phyloP scores from a whole-genome alignment of 2,888 invertebrate species.

The Ernsta delagoae region DNA sequence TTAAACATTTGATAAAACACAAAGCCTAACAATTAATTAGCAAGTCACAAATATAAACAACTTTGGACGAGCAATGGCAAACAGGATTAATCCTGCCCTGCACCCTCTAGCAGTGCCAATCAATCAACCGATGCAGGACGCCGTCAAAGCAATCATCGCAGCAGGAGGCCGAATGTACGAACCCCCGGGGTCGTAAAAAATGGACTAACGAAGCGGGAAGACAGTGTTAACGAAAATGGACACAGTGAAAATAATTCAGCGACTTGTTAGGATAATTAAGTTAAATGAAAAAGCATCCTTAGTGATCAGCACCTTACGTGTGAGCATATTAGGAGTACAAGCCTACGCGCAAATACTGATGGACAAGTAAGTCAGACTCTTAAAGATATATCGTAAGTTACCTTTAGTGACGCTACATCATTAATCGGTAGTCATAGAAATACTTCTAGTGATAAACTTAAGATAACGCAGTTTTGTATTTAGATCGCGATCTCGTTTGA shows the following conservation, averaged over 20 bases:
- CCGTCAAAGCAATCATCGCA: constrained; percentile 48
- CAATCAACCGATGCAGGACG: constrained; percentile 44
- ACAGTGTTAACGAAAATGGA: constrained; percentile 34
- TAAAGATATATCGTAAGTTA: too few species aligned
- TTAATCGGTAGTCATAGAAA: too few species aligned
- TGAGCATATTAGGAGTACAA: too few species aligned
- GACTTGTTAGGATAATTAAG: constrained; percentile 30
- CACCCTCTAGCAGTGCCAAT: constrained; percentile 41
- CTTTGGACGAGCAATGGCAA: constrained; percentile 26
- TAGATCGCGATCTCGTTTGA: too few species aligned
- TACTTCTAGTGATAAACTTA: too few species aligned
- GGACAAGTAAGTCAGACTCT: too few species aligned
- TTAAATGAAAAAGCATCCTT: constrained; percentile 20
- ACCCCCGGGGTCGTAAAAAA: constrained; percentile 41
- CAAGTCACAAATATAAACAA: constrained; percentile 19
- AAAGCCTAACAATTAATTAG: constrained; percentile 16
- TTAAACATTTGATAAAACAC: background rate
- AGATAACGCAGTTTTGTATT: too few species aligned
- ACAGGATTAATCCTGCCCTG: constrained; percentile 25
- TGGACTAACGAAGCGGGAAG: constrained; percentile 26
- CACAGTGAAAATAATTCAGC: constrained; percentile 17
- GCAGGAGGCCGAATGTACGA: constrained; percentile 42
- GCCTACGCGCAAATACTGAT: too few species aligned
- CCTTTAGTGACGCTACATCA: too few species aligned
- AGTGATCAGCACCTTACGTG: constrained; percentile 1